A percentile compares a stretch with the other conserved stretches of the same genome.
These are phyloP conservation scores for Dicrurus megarhynchus DNA, from an alignment of 2,113 vertebrate genomes.

Conservation along the genomic window DNA sequence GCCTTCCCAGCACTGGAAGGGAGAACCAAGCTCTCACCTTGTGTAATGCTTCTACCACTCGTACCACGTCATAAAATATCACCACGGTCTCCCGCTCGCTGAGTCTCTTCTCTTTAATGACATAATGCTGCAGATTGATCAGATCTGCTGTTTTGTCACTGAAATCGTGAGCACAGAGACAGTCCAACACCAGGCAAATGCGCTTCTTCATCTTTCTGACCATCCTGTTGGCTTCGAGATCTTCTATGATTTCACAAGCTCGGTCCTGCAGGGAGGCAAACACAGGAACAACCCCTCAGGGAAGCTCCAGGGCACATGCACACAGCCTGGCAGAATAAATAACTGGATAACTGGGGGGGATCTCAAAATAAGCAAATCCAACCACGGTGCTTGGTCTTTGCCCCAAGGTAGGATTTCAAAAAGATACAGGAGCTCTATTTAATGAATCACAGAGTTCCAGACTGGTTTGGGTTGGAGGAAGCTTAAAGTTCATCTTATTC, in stretches of 20 bases:
- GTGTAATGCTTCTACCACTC: constrained; percentile 95
- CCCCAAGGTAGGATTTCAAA: background rate
- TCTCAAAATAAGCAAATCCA: background rate
- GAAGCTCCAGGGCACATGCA: background rate
- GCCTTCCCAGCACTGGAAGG: background rate
- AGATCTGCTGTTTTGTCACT: constrained; percentile 96
- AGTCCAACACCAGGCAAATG: constrained; percentile 96
- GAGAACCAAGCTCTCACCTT: constrained; percentile 76
- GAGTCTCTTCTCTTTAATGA: constrained; percentile 97
- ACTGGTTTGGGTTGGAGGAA: background rate
- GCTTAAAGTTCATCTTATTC: background rate
- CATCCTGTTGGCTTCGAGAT: constrained; percentile 85
- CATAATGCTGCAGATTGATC: constrained; percentile 98
- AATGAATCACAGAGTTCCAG: background rate
- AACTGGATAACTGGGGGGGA: background rate
- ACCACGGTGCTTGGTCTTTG: background rate
- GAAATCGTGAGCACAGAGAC: constrained; percentile 95
- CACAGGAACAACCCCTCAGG: background rate
- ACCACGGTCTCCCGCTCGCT: constrained; percentile 95
- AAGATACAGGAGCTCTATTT: background rate
- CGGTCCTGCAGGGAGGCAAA: constrained; percentile 80
- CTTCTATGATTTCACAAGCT: constrained; percentile 91
- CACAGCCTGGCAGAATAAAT: background rate
- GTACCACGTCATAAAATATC: constrained; percentile 97
- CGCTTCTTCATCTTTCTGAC: constrained; percentile 93